Evolutionary conservation across 2,113 vertebrate species (phyloP).

Genomic region (Anser cygnoides): DNA sequence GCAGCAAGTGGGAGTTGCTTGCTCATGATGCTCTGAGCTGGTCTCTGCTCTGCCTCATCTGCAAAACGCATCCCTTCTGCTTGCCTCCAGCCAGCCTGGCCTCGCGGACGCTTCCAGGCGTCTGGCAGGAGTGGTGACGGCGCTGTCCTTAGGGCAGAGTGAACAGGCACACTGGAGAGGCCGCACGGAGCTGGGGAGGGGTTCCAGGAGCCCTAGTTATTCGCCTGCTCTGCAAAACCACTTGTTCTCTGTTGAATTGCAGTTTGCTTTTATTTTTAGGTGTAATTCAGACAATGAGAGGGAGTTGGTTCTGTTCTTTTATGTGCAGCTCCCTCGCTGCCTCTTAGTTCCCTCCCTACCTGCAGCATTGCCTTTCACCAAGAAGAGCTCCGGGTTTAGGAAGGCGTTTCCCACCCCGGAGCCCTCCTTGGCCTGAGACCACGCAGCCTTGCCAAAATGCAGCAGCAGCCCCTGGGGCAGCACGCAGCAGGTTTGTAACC

Average conservation of each 20-base stretch:
- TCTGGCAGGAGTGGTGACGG: neutral
- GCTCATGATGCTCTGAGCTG: neutral
- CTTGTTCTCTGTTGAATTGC: rapidly evolving
- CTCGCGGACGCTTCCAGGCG: rapidly evolving
- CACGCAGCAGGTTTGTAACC: rapidly evolving
- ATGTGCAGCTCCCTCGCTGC: neutral
- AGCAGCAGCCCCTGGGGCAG: neutral
- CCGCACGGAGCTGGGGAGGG: neutral
- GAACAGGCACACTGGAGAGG: rapidly evolving
- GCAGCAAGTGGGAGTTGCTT: neutral
- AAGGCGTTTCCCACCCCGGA: neutral
- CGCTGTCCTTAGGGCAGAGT: neutral
- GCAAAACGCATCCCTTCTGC: neutral
- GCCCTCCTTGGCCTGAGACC: neutral
- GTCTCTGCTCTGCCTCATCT: neutral
- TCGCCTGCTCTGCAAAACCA: neutral
- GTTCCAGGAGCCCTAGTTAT: neutral
- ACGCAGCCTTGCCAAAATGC: rapidly evolving
- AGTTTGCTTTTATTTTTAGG: neutral
- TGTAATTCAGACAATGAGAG: neutral
- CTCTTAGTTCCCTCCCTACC: neutral
- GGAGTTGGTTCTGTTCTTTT: neutral
- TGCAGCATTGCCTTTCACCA: neutral
- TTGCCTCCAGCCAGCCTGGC: neutral
- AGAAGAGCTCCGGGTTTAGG: neutral